These are phyloP conservation scores for Pilophorus perplexus DNA, from an alignment of 2,888 invertebrate species.

Conservation along the genomic window DNA sequence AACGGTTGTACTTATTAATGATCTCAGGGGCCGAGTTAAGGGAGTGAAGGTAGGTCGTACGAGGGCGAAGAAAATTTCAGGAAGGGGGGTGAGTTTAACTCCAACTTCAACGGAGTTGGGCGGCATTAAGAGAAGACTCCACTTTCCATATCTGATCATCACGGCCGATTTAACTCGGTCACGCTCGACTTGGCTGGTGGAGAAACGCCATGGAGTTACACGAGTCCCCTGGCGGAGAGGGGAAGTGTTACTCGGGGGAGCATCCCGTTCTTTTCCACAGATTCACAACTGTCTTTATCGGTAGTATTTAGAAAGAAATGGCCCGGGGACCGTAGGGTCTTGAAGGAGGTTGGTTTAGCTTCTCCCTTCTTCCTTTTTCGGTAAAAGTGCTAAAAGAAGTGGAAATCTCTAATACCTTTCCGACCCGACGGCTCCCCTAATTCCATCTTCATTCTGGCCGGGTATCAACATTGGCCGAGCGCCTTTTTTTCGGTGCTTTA, in stretches of 20 bases:
- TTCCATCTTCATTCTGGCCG: constrained; percentile 34
- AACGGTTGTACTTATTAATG: constrained; percentile 34
- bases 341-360: no score
- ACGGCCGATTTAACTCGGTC: constrained; percentile 40
- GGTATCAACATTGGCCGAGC: constrained; percentile 30
- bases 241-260: no score
- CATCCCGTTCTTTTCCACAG: constrained; percentile 25
- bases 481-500: neutral
- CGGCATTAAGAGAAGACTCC: constrained; percentile 28
- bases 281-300: constrained; percentile 41
- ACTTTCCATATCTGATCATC: constrained; percentile 41
- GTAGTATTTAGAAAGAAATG: constrained; percentile 30
- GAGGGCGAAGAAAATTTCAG: neutral
- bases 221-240: no score
- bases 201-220: no score
- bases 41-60: neutral
- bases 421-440: constrained; percentile 29
- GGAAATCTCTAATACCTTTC: constrained; percentile 36
- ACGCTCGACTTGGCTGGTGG: constrained; percentile 36
- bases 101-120: constrained; percentile 20
- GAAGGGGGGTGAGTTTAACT: neutral
- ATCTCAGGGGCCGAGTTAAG: neutral
- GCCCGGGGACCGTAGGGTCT: no score
- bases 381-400: neutral
- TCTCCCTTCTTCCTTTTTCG: no score